Conservation (phyloP, 1,140 invertebrate species). For the Euura saliciscinereae region DNA sequence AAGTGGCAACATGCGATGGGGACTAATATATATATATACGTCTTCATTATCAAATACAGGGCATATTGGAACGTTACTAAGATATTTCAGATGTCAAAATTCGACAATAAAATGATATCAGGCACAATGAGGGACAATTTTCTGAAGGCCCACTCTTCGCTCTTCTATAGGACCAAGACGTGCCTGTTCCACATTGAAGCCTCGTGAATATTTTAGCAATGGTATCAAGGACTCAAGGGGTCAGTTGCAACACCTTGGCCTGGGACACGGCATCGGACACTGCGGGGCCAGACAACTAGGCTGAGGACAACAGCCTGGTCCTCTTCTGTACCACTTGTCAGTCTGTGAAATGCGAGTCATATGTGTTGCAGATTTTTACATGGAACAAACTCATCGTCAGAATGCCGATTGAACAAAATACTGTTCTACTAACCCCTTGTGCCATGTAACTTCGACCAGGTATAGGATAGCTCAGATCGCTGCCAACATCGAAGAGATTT, state of each 20-base stretch:
- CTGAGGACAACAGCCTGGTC: slow-evolving; percentile 35
- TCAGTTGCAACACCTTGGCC: not conserved
- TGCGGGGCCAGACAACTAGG: slow-evolving; percentile 37
- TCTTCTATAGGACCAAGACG: too few relatives aligned
- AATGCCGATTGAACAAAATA: not conserved
- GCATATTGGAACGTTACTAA: too few relatives aligned
- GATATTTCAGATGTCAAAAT: too few relatives aligned
- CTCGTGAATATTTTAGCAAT: too few relatives aligned
- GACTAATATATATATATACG: too few relatives aligned
- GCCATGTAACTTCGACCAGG: slow-evolving; percentile 37
- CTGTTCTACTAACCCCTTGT: slow-evolving; percentile 27
- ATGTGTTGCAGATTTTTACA: not conserved
- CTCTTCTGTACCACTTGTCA: slow-evolving; percentile 41
- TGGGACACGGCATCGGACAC: slow-evolving; percentile 13
- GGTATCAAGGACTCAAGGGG: too few relatives aligned
- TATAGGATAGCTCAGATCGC: slow-evolving; percentile 35
- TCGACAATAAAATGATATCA: too few relatives aligned
- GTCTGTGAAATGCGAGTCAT: slow-evolving; percentile 27
- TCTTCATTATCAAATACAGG: too few relatives aligned
- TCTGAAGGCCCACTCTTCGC: too few relatives aligned
- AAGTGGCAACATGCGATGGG: too few relatives aligned
- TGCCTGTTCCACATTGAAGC: too few relatives aligned
- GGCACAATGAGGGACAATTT: too few relatives aligned
- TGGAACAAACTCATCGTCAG: not conserved
- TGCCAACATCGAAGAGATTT: slow-evolving; percentile 26